Base-by-base conservation (phyloP, 1,140 invertebrate species). In the Plectrocnemia conspersa region DNA sequence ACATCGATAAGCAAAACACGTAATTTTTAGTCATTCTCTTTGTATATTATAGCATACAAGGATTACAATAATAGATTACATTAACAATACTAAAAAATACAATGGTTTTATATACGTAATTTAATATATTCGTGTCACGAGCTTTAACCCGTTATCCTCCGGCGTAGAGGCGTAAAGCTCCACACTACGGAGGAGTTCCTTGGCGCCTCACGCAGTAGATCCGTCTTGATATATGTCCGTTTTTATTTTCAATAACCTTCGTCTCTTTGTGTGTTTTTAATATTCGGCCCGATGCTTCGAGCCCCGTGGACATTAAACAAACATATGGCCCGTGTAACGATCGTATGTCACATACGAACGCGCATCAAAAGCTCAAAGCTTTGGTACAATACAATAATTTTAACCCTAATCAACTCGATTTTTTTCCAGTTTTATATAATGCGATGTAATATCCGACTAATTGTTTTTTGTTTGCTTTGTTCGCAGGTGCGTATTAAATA, bases 181-280 rank as follows among this genome's bases (percentile, higher is more conserved):
- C 48, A 32, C 27, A 18, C 10, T 52, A 3, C 3, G 11, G 32
- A 48, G 22, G 32, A 35, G 27, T 35, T 11, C 35, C 32, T 48
- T 49, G 54, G 44, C 54, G 54, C 44, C 54, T 48, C 41, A 13
- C 45, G 29, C 44, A 21, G 21, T 33, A 41, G 23, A 48, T 56
- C 45, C 22, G 35, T 27, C 38, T 41, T 56, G 54, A 56, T 56
- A 48, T 49, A 48, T 56, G 54, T 56, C 45, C 45, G 35, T 56
- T 49, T 49, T 42, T 42, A 56, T 44, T 47, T 56, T 56, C 49
- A 27, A 56, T 47, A 49, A 48, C 54, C 27, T 46, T 23, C 35
- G 44, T 56, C 45, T 41, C 45, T 48, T 6, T 15, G 11, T n/a
- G 45, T 19, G 36, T 32, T 45, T n/a, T 45, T 57, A 52, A 57